Base-by-base conservation (phyloP, 1,140 invertebrate species). In the Caenorhabditis inopinata region DNA sequence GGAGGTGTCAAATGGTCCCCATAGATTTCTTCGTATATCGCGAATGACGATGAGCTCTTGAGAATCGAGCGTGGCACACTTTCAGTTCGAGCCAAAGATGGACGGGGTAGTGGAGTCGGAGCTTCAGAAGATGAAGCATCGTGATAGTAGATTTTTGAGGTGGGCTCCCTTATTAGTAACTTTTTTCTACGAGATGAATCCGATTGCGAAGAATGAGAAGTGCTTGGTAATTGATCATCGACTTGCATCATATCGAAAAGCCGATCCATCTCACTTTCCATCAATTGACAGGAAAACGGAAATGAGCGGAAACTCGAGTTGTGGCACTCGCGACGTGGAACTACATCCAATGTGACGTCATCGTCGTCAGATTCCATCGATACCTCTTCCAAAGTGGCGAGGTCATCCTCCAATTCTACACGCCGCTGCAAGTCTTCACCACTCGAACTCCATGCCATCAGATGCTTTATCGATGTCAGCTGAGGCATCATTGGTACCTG, bases 231-330 rank as follows among this genome's bases (percentile, higher is more conserved):
- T 25, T 68, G 58, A 6, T 68, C 58, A 68, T 68, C 58, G 6
- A 68, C 58, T 38, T 68, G 58, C 58, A 68, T 68, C 58, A 68
- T 68, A 68, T 68, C 58, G 21, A 68, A 68, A 5, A 68, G n/a
- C 21, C 58, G 16, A 68, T 68, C 58, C 58, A 68, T 68, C 12
- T 68, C 58, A 68, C 58, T 68, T 25, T 68, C 58, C 58, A 68
- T 68, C 21, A 68, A 42, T 21, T 68, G 32, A 68, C 38, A 68
- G 0, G 58, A 68, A 38, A 68, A 68, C 38, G 58, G 58, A 21
- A 68, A 68, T 9, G 58, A 68, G 0, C 58, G 29, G n/a, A 68
- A 68, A 21, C 58, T 68, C 6, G 58, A 68, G 23, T 68, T 68
- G 2, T 32, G 1, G 12, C 38, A 38, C 21, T 68, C 58, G 7